Evolutionary conservation across 2,113 vertebrate species (phyloP).

Genomic region (Phyllopteryx taeniolatus): DNA sequence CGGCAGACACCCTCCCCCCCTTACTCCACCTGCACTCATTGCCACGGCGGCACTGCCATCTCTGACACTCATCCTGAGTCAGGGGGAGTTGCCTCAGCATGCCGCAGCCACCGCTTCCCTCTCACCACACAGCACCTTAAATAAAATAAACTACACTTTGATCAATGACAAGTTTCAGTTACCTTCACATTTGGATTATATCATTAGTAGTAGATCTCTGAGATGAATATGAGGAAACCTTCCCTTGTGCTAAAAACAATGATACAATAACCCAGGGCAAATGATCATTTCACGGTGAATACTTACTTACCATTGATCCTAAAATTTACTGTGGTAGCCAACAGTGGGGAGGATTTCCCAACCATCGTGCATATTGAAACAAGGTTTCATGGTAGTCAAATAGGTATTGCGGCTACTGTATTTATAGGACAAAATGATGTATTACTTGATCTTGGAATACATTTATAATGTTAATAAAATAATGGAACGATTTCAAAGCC

Average conservation of each 20-base stretch:
- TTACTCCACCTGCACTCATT: conserved; percentile 60
- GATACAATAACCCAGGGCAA: too few relatives aligned
- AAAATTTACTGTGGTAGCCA: too few relatives aligned
- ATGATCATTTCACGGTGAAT: too few relatives aligned
- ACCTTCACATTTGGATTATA: neutral
- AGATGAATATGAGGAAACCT: neutral
- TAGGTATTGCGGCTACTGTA: too few relatives aligned
- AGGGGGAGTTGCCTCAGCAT: conserved; percentile 81
- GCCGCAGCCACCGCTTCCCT: conserved; percentile 74
- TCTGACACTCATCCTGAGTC: conserved; percentile 91
- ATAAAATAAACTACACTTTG: conserved; percentile 10
- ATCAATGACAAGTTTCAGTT: conserved; percentile 5
- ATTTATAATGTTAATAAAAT: too few relatives aligned
- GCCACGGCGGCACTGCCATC: conserved; percentile 77
- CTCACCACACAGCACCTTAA: conserved; percentile 76
- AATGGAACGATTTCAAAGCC: too few relatives aligned
- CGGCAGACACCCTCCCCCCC: conserved; percentile 56
- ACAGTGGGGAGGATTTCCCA: too few relatives aligned
- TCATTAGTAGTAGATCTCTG: neutral
- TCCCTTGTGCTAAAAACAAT: neutral
- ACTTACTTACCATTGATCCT: too few relatives aligned
- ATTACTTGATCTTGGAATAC: too few relatives aligned
- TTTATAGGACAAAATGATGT: too few relatives aligned
- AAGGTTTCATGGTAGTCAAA: too few relatives aligned
- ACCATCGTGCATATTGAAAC: too few relatives aligned